These are phyloP conservation scores for Pseudobourletiella spinata DNA, from an alignment of 1,140 invertebrate genomes.

Conservation along the genomic window DNA sequence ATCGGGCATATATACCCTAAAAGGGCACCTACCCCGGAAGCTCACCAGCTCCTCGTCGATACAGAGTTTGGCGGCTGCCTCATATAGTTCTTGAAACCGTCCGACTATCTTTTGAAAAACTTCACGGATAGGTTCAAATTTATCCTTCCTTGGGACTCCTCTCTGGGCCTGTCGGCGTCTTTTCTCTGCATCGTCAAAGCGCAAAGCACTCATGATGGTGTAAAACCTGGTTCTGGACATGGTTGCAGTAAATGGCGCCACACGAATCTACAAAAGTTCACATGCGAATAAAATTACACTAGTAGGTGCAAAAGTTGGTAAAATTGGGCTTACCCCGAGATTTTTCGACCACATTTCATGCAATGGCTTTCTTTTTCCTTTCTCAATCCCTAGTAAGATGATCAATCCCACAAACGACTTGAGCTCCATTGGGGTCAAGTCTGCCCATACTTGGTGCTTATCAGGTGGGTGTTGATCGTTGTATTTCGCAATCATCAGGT, in stretches of 20 bases:
- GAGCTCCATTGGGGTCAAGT: not conserved
- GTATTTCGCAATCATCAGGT: not conserved
- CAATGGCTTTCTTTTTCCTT: not conserved
- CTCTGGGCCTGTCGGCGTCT: no score
- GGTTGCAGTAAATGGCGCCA: not conserved
- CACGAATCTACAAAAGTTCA: not conserved
- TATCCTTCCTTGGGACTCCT: no score
- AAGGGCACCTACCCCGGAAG: constrained; percentile 35
- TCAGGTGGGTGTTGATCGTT: not conserved
- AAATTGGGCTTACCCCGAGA: no score
- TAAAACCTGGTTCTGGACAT: not conserved
- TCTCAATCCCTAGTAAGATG: not conserved
- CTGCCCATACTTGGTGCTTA: not conserved
- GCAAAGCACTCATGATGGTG: not conserved
- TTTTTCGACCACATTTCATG: not conserved
- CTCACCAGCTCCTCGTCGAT: not conserved
- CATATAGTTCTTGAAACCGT: not conserved
- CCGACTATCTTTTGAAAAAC: not conserved
- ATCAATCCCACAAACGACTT: not conserved
- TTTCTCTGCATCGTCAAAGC: not conserved
- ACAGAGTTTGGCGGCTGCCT: not conserved
- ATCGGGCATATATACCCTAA: constrained; percentile 39
- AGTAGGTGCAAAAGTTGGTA: no score
- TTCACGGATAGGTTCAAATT: not conserved
- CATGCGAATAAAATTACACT: no score